Evolutionary conservation across 2,888 invertebrate species (phyloP), one percentile per base, ranked within the genome.

Genomic region (Callyntrura guangdongensis): DNA sequence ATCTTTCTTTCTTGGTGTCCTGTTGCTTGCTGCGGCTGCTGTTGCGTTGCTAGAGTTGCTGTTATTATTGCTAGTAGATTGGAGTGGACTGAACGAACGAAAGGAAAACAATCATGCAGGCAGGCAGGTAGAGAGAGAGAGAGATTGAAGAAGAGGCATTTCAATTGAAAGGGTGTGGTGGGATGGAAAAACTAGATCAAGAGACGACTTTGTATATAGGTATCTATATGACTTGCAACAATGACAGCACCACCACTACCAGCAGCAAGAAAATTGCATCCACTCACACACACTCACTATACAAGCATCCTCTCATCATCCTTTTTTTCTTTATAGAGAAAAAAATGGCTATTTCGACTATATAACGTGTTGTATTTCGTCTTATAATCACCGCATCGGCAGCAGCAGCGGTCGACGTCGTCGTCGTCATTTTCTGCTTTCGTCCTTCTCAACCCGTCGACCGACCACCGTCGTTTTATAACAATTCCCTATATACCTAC

Each of bases 161-260:
- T 59, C 83, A 89, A 90, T 90, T 90, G 90, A 86, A 90, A 86
- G 90, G 90, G 90, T 90, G 90, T 90, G 90, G 90, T 90, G 90
- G 90, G 90, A 90, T 90, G 90, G 90, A 90, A 90, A 90, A 90
- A 82, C 86, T 86, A 90, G 86, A 86, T 90, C 90, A 90, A 90
- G 86, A 82, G 82, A 86, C 77, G 85, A 90, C 81, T 90, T 45
- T 72, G 72, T 69, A 27, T 69, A 25, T 36, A 69, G 0, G 9
- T 53, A 53, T 59, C n/a, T 67, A 5, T 36, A 67, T 36, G 36
- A 36, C 36, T 36, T 36, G 36, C 36, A 36, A 36, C 36, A 36
- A 36, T 36, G 36, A 36, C 36, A 36, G 36, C 36, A 36, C 3
- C 36, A 36, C 36, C 36, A 36, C 22, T 6, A 36, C 22, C n/a